phyloP scores from a whole-genome alignment of 2,888 invertebrate species.

The Ecliptopera silaceata region DNA sequence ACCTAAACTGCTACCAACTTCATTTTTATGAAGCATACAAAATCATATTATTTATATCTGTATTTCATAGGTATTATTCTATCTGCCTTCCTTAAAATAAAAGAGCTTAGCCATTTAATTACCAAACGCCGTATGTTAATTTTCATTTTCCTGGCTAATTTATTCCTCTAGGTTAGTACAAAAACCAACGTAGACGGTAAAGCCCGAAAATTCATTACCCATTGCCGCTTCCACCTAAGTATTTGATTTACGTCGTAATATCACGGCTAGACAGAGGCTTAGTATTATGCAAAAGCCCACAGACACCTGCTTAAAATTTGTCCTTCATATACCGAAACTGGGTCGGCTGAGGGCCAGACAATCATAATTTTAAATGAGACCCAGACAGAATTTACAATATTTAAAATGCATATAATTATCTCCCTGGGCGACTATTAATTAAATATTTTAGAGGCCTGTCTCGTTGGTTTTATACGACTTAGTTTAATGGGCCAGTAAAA shows the following conservation, averaged over 20 bases:
- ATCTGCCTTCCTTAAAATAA: no score
- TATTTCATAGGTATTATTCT: no score
- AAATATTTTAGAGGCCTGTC: conserved; percentile 27
- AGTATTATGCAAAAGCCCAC: conserved; percentile 72
- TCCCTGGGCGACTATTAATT: conserved; percentile 27
- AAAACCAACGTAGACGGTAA: conserved; percentile 18
- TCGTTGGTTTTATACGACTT: conserved; percentile 23
- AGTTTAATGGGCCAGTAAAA: conserved; percentile 23
- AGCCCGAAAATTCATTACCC: conserved; percentile 27
- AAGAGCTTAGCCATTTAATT: no score
- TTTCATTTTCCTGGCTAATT: no score
- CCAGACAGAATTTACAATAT: conserved; percentile 54
- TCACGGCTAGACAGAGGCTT: conserved; percentile 66
- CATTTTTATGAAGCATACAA: no score
- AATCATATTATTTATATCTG: no score
- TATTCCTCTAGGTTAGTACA: neutral
- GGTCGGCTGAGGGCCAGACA: conserved; percentile 76
- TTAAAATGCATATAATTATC: conserved; percentile 54
- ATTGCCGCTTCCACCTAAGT: conserved; percentile 29
- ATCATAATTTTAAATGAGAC: conserved; percentile 80
- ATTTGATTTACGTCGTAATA: conserved; percentile 43
- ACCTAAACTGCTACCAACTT: no score
- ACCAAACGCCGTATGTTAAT: no score
- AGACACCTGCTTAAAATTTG: conserved; percentile 69
- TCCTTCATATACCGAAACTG: conserved; percentile 72